Evolutionary conservation across 2,888 invertebrate species (phyloP).

Genomic region (Rotaria socialis): DNA sequence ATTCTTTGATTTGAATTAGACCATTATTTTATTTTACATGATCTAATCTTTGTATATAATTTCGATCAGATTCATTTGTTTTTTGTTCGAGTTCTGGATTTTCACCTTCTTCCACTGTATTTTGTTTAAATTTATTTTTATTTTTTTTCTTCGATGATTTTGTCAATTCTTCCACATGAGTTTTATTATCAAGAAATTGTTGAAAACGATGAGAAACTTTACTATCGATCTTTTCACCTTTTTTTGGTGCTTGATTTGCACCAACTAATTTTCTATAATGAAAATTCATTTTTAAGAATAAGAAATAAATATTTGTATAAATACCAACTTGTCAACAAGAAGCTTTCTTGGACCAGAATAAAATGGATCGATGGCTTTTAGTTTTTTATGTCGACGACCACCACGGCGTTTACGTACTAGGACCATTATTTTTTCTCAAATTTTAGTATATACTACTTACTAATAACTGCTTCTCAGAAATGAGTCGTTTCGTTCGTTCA

Average conservation of each 20-base stretch:
- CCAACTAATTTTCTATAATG: slow-evolving; percentile 10
- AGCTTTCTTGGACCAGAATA: slow-evolving; percentile 48
- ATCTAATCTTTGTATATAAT: slow-evolving; percentile 27
- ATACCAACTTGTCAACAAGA: slow-evolving; percentile 40
- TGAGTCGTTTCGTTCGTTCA: too few relatives aligned
- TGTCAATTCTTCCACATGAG: neutral
- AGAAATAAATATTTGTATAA: neutral
- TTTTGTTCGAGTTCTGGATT: slow-evolving; percentile 26
- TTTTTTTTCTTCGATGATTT: neutral
- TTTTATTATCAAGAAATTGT: slow-evolving; percentile 5
- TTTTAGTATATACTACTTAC: too few relatives aligned
- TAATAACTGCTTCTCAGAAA: too few relatives aligned
- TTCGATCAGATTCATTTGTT: neutral
- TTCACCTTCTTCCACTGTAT: neutral
- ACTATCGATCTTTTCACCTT: slow-evolving; percentile 35
- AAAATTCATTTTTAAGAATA: neutral
- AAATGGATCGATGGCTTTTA: slow-evolving; percentile 51
- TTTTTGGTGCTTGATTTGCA: slow-evolving; percentile 44
- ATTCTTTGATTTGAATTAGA: neutral
- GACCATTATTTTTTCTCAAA: slow-evolving; percentile 32
- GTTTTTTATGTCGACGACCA: slow-evolving; percentile 53
- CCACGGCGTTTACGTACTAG: slow-evolving; percentile 48
- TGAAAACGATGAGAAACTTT: slow-evolving; percentile 35
- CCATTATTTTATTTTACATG: neutral
- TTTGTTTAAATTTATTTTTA: slow-evolving; percentile 2